A percentile compares a stretch with the other conserved stretches of the same genome.
phyloP scores from a whole-genome alignment of 1,140 invertebrate species.

The Tetramorium alpestre region DNA sequence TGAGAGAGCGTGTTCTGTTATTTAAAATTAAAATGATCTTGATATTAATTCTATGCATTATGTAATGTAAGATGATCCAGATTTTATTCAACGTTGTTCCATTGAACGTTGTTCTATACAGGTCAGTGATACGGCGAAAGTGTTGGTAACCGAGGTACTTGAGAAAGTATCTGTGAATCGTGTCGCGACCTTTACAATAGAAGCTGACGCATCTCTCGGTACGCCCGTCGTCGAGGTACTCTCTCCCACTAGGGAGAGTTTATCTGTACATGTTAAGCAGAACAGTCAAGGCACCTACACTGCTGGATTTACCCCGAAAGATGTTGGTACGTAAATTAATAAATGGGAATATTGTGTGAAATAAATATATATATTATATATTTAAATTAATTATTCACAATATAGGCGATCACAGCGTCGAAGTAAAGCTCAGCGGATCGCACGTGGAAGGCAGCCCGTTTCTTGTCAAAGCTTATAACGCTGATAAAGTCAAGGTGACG shows the following conservation, averaged over 20 bases:
- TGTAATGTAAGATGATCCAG: background rate
- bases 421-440: slow-evolving; percentile 92
- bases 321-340: slow-evolving; percentile 89
- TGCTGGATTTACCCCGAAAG: slow-evolving; percentile 94
- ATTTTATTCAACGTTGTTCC: background rate
- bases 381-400: background rate
- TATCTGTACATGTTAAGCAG: slow-evolving; percentile 89
- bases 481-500: slow-evolving; percentile 95
- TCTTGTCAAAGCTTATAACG: slow-evolving; percentile 97
- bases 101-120: slow-evolving; percentile 47
- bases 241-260: slow-evolving; percentile 90
- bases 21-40: slow-evolving; percentile 22
- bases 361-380: background rate
- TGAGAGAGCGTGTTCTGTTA: background rate
- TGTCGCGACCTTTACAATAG: slow-evolving; percentile 93
- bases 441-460: slow-evolving; percentile 98
- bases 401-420: slow-evolving; percentile 95
- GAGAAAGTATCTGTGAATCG: slow-evolving; percentile 97
- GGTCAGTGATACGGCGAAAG: slow-evolving; percentile 84
- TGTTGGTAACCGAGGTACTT: slow-evolving; percentile 91
- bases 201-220: slow-evolving; percentile 89
- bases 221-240: slow-evolving; percentile 92
- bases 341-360: background rate
- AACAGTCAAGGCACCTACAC: slow-evolving; percentile 82
- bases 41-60: background rate